phyloP scores from a whole-genome alignment of 2,113 vertebrate species.

The Leucopsar rothschildi region DNA sequence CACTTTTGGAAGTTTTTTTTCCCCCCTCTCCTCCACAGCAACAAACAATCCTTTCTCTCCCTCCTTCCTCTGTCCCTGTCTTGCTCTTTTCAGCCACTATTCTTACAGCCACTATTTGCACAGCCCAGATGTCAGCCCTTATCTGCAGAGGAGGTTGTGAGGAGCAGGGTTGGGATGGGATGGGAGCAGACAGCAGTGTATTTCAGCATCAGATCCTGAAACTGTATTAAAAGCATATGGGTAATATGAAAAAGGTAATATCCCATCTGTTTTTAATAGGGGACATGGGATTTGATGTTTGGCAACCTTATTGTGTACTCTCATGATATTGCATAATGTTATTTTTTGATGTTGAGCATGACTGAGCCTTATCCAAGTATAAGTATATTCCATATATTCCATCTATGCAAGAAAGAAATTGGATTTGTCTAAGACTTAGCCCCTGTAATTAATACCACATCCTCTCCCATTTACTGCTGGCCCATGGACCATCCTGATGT shows the following conservation, averaged over 20 bases:
- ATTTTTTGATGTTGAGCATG: slow-evolving; percentile 40
- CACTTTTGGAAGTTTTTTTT: background rate
- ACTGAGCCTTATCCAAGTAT: background rate
- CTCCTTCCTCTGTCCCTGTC: background rate
- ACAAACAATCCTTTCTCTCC: background rate
- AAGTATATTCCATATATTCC: background rate
- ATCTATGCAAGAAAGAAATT: slow-evolving; percentile 20
- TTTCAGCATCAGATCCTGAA: background rate
- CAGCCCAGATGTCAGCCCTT: background rate
- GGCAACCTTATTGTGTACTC: background rate
- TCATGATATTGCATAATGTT: slow-evolving; percentile 40
- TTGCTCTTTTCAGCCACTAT: background rate
- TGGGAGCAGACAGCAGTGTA: background rate
- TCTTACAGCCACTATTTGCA: background rate
- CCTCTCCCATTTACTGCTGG: background rate
- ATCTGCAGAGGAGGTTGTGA: background rate
- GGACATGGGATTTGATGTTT: slow-evolving; percentile 25
- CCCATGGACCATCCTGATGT: background rate
- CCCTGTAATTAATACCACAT: slow-evolving; percentile 20
- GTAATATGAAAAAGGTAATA: slow-evolving; percentile 47
- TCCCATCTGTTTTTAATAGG: slow-evolving; percentile 57
- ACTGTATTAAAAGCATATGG: slow-evolving; percentile 54
- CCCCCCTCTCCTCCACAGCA: background rate
- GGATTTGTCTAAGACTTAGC: slow-evolving; percentile 18
- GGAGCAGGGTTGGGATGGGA: background rate